Evolutionary conservation across 2,113 vertebrate species (phyloP).

Genomic region (Ginglymostoma cirratum): DNA sequence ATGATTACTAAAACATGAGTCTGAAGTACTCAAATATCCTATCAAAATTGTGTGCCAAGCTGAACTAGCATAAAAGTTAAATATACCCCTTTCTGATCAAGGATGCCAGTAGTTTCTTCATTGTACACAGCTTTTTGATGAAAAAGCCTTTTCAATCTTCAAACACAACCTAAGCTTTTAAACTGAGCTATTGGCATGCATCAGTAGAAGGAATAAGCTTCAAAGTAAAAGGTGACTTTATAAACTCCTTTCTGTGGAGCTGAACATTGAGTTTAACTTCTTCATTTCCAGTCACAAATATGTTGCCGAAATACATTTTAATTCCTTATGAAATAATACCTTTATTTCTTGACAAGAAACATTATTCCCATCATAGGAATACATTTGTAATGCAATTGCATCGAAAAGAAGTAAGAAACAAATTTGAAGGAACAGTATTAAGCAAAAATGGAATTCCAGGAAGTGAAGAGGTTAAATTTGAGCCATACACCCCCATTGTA

Average conservation of each 20-base stretch:
- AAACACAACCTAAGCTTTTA: background rate
- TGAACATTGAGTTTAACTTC: background rate
- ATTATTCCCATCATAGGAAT: background rate
- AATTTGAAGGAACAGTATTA: background rate
- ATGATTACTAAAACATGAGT: background rate
- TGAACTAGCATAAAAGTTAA: background rate
- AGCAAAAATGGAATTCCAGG: background rate
- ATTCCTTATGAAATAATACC: background rate
- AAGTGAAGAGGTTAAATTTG: background rate
- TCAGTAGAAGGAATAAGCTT: background rate
- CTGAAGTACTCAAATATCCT: background rate
- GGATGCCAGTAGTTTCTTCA: background rate
- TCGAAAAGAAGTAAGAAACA: background rate
- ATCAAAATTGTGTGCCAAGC: background rate
- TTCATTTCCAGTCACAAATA: background rate
- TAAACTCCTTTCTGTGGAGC: background rate
- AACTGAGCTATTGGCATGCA: background rate
- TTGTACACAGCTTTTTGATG: background rate
- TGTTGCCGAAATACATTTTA: background rate
- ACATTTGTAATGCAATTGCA: background rate
- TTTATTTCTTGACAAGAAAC: background rate
- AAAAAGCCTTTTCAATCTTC: background rate
- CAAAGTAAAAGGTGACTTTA: background rate
- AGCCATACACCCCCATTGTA: background rate
- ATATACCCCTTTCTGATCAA: background rate